These are phyloP conservation scores for Macrosoma leucophasiata DNA, from an alignment of 2,888 invertebrate genomes.

Conservation along the genomic window DNA sequence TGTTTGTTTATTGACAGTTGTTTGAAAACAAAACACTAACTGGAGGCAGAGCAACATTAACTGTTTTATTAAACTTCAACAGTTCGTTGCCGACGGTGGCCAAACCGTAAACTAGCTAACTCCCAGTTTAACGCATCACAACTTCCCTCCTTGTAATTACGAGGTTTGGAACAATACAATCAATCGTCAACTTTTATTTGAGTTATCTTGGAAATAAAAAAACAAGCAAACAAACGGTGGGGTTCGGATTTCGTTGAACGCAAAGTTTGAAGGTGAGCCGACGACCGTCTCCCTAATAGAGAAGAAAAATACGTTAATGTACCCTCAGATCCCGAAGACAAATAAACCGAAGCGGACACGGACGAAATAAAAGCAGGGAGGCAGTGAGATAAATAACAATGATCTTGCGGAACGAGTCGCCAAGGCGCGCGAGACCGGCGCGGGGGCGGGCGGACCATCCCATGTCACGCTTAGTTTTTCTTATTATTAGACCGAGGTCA, in stretches of 20 bases:
- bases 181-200: conserved; percentile 74
- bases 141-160: conserved; percentile 46
- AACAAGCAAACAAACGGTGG: conserved; percentile 59
- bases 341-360: conserved; percentile 69
- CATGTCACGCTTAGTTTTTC: conserved; percentile 47
- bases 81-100: conserved; percentile 37
- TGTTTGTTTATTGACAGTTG: too few species aligned
- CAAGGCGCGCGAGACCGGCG: conserved; percentile 19
- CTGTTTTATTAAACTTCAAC: conserved; percentile 41
- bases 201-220: conserved; percentile 65
- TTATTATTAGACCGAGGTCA: conserved; percentile 36
- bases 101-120: conserved; percentile 40
- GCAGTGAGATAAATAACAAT: conserved; percentile 69
- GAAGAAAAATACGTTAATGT: conserved; percentile 76
- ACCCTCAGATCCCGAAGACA: conserved; percentile 72
- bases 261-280: conserved; percentile 70
- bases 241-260: conserved; percentile 53
- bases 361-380: conserved; percentile 68
- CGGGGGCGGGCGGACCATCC: too few species aligned
- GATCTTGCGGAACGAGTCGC: conserved; percentile 50
- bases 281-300: conserved; percentile 69
- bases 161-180: conserved; percentile 59
- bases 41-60: conserved; percentile 26
- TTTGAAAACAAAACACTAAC: conserved; percentile 7
- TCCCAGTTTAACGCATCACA: conserved; percentile 46